Base-by-base conservation (phyloP, 2,888 invertebrate genomes). In the Aphidius colemani region DNA sequence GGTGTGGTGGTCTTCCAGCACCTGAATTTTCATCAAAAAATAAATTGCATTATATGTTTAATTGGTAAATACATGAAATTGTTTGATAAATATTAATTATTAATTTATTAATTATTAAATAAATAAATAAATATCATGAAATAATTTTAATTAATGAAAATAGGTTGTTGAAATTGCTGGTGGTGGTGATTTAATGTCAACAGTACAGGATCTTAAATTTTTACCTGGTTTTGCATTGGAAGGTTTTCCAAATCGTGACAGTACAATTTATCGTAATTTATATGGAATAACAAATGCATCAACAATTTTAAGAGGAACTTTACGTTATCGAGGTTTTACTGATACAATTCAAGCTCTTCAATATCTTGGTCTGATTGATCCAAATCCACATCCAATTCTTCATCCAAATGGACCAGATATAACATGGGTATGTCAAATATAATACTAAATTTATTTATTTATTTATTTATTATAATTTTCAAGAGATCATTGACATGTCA, bases 221-320 rank as follows among this genome's bases (percentile, higher is more conserved):
- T 85, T 99, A 61, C 98, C 98, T 0, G 99, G 98, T 0, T 96
- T 98, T 78, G 93, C 95, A 10, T 86, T 98, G 61, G 98, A 98
- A 85, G 98, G 98, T 0, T 98, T 94, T 78, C 96, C 98, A 0
- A 99, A 98, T 84, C 86, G 99, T 65, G 98, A 99, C 81, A 98
- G 98, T 62, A 93, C 94, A 0, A 86, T 89, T 48, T 99, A 99
- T 79, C 88, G 90, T 0, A 87, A 91, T 56, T 86, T 94, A 0
- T 99, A 99, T 79, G 95, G 95, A 4, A 91, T 99, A 65, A 86
- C 88, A 9, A 91, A 94, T 73, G 93, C 95, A 0, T 88, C 90
- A 66, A 98, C 98, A 0, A 86, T 99, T 74, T 85, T 99, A 59
- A 85, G 99, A 66, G 99, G 99, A 63, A 98, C 98, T 1, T 87